A percentile compares a stretch with the other conserved stretches of the same genome.
phyloP scores from a whole-genome alignment of 1,140 invertebrate genomes.

The Ostrea denselamellosa region DNA sequence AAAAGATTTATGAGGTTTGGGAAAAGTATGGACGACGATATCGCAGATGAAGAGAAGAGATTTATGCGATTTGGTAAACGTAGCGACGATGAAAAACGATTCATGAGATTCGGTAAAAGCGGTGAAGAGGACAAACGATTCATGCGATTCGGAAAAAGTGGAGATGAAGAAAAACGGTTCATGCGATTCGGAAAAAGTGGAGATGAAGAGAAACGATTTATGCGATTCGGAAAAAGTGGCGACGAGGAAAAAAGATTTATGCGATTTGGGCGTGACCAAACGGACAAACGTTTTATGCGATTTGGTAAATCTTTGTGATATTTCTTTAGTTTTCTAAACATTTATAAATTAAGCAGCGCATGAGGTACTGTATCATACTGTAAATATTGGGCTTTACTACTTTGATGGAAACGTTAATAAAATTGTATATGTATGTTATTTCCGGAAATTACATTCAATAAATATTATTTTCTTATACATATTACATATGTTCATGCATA shows the following conservation, averaged over 20 bases:
- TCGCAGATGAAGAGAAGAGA: constrained; percentile 59
- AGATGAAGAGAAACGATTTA: constrained; percentile 60
- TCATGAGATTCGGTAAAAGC: constrained; percentile 68
- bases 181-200: constrained; percentile 60
- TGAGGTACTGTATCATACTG: constrained; percentile 21
- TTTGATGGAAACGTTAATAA: constrained; percentile 5
- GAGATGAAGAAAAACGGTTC: constrained; percentile 58
- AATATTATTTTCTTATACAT: constrained; percentile 46
- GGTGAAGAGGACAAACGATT: constrained; percentile 61
- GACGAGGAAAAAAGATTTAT: constrained; percentile 58
- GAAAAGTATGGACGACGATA: constrained; percentile 50
- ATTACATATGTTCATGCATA: constrained; percentile 25
- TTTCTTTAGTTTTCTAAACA: constrained; percentile 62
- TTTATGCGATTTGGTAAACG: constrained; percentile 70
- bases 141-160: constrained; percentile 67
- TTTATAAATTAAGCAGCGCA: constrained; percentile 33
- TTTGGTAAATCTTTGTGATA: constrained; percentile 56
- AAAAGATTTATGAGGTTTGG: constrained; percentile 62
- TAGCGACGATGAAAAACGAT: constrained; percentile 61
- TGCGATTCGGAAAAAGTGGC: constrained; percentile 64
- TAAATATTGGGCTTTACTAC: constrained; percentile 16
- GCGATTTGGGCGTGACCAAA: constrained; percentile 53
- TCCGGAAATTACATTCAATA: constrained; percentile 50
- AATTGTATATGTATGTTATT: constrained; percentile 46
- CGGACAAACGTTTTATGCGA: constrained; percentile 60